A percentile compares a stretch with the other conserved stretches of the same genome.
phyloP scores from a whole-genome alignment of 2,888 invertebrate genomes.

The Drosophila rubida region DNA sequence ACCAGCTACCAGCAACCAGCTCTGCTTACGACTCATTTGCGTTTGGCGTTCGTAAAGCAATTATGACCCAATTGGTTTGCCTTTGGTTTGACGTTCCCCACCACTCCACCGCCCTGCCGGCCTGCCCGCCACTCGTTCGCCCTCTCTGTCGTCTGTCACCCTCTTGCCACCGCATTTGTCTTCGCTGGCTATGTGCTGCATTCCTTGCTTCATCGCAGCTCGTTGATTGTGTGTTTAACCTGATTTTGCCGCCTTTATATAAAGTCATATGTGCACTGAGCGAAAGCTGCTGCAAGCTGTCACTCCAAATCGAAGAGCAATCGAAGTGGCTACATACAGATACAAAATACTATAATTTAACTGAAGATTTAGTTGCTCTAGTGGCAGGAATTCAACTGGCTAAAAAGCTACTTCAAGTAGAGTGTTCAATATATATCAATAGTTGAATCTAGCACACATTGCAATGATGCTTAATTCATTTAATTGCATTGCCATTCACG shows the following conservation, averaged over 20 bases:
- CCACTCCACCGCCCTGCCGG: not conserved
- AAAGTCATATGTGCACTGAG: conserved; percentile 48
- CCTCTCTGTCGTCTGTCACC: not conserved
- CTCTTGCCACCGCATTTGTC: conserved; percentile 1
- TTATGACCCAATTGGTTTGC: conserved; percentile 77
- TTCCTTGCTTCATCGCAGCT: conserved; percentile 24
- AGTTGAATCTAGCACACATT: too few relatives aligned
- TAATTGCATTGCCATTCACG: too few relatives aligned
- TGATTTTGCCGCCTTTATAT: conserved; percentile 54
- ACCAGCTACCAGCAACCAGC: conserved; percentile 2
- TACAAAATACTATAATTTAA: too few relatives aligned
- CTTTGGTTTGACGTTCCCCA: conserved; percentile 56
- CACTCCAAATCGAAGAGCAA: not conserved
- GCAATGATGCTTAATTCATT: too few relatives aligned
- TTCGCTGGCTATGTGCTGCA: not conserved
- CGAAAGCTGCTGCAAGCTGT: not conserved
- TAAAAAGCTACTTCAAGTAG: too few relatives aligned
- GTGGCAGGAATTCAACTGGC: too few relatives aligned
- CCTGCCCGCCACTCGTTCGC: not conserved
- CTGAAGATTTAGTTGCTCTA: too few relatives aligned
- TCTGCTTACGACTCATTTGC: conserved; percentile 70
- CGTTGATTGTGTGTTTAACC: conserved; percentile 67
- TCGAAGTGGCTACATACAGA: too few relatives aligned
- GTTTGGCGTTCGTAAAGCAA: conserved; percentile 74
- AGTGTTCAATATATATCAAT: too few relatives aligned